phyloP scores from a whole-genome alignment of 1,140 invertebrate genomes.

The Colletes latitarsis region DNA sequence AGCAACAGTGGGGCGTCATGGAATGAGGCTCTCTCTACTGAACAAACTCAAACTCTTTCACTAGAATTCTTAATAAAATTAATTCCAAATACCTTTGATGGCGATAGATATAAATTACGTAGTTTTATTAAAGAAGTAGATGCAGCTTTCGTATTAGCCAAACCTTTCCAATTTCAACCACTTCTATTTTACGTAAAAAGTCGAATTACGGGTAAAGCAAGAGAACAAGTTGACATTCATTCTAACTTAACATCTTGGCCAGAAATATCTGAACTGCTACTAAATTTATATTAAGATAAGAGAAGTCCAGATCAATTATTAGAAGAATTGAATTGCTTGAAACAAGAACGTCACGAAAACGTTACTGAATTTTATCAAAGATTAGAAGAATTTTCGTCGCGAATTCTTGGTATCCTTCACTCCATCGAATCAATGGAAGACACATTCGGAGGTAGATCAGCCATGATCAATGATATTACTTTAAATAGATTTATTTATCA shows the following conservation, averaged over 20 bases:
- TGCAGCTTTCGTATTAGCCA: neutral
- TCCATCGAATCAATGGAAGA: too few relatives aligned
- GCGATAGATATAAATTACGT: neutral
- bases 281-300: neutral
- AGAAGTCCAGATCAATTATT: too few relatives aligned
- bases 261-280: neutral
- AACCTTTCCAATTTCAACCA: neutral
- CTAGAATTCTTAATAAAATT: neutral
- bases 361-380: too few relatives aligned
- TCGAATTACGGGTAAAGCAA: neutral
- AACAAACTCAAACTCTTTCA: neutral
- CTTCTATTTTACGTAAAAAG: neutral
- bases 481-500: too few relatives aligned
- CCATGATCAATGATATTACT: too few relatives aligned
- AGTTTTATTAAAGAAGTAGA: conserved; percentile 13
- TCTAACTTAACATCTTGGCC: neutral
- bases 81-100: neutral
- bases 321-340: too few relatives aligned
- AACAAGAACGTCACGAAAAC: too few relatives aligned
- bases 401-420: too few relatives aligned
- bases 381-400: too few relatives aligned
- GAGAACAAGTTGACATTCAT: neutral
- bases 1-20: too few relatives aligned
- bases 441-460: too few relatives aligned
- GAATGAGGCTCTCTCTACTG: too few relatives aligned